Evolutionary conservation across 2,113 vertebrate genomes (phyloP), one percentile per base, ranked within the genome.

Genomic region (Speoplatyrhinus poulsoni): DNA sequence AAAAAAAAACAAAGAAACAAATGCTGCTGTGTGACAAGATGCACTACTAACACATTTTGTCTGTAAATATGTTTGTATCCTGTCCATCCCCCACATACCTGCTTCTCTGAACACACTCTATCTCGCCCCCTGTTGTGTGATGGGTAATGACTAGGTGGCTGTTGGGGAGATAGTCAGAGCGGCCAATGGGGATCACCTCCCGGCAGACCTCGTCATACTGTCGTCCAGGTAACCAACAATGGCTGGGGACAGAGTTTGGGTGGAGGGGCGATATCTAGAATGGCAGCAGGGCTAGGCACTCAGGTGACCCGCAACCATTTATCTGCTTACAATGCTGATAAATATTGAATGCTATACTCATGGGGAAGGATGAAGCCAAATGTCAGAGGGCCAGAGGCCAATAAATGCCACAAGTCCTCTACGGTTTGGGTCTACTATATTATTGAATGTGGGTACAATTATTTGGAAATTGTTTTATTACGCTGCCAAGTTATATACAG

Each of bases 111-210:
- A 63, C 71, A 11, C 52, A 47, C 79, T 74, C 89, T 85, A 77
- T 93, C 92, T 84, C 89, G 89, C 92, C 93, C 91, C 87, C 91
- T 94, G 91, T 92, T 93, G 92, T 85, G 66, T 91, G 84, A 91
- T 95, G 93, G 92, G 64, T 93, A 84, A 91, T 75, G 4, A 80
- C 94, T 89, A 99, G 98, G 94, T 99, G 94, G 91, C 95, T 89
- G 94, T 98, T 91, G 98, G 98, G 91, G 98, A 99, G 91, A 95
- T 99, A 94, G 96, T 99, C 89, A 96, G 93, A 95, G 96, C 96
- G 87, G 93, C 96, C 94, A 97, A 98, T 89, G 96, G 96, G 93
- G 96, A 99, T 17, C 96, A 98, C 87, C 96, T 99, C 92, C 98
- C 98, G 85, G 97, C 98, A 85, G 98, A 99, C 92, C 95, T 99